A percentile compares a stretch with the other conserved stretches of the same genome.
These are phyloP conservation scores for Cancer borealis DNA, from an alignment of 2,888 invertebrate genomes.

Conservation along the genomic window DNA sequence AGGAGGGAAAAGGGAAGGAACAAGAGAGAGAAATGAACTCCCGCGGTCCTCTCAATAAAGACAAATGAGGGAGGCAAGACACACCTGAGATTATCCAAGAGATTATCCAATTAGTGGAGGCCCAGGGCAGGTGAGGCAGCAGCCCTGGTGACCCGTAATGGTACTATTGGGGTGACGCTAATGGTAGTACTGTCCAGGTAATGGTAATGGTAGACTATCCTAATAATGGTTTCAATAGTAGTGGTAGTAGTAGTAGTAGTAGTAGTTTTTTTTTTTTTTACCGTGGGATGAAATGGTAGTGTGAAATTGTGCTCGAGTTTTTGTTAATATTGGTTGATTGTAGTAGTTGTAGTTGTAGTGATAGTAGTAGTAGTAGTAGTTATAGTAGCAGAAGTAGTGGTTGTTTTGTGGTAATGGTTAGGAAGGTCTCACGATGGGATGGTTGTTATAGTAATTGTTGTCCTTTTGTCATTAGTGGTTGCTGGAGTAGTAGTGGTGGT, in stretches of 20 bases:
- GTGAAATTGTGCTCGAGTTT: too few species aligned
- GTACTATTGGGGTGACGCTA: neutral
- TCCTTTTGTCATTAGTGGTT: neutral
- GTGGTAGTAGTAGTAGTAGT: neutral
- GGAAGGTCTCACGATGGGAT: neutral
- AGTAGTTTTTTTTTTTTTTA: too few species aligned
- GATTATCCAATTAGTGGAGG: slow-evolving; percentile 49
- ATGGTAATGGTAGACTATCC: neutral
- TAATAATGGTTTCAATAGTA: neutral
- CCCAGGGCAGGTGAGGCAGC: neutral
- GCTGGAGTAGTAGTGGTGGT: neutral
- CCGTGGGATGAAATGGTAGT: too few species aligned
- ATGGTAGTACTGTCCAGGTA: neutral
- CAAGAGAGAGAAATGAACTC: slow-evolving; percentile 42
- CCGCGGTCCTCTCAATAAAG: slow-evolving; percentile 5
- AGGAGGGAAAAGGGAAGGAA: neutral
- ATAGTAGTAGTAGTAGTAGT: neutral
- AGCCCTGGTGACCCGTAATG: slow-evolving; percentile 28
- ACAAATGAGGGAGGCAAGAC: slow-evolving; percentile 1
- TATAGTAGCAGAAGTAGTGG: too few species aligned
- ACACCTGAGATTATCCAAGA: slow-evolving; percentile 56
- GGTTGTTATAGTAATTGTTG: neutral
- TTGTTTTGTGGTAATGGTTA: neutral
- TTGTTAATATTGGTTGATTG: too few species aligned
- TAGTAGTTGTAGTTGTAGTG: too few species aligned